Base-by-base conservation (phyloP, 2,797 vertebrate species). In the Liparis tanakae region DNA sequence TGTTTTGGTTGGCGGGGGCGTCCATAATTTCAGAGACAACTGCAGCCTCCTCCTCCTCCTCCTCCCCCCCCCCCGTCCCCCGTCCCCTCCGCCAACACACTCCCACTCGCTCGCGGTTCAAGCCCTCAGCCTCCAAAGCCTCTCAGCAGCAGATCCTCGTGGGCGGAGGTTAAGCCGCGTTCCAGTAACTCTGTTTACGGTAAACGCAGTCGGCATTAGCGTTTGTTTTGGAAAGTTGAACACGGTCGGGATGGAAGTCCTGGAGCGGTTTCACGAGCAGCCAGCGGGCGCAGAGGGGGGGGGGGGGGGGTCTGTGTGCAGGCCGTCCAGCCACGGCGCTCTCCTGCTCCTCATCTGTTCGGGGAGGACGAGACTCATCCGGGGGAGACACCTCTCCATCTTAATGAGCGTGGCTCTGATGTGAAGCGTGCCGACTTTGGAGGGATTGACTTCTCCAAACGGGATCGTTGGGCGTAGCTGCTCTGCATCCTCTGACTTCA, bases 201-300 rank as follows among this genome's bases (percentile, higher is more conserved):
- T 87, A 72, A 79, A 70, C 77, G 87, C 58, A 34, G 84, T 86
- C 87, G 85, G 82, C 78, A 87, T 91, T 91, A 90, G 89, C 84
- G 85, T 92, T 91, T 91, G 85, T 91, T 87, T 91, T 88, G 85
- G 84, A 85, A 83, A 87, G 76, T 87, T 79, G 89, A 81, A 86
- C 85, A 85, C 37, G 48, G 89, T 90, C 88, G 87, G 66, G 70
- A 20, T 72, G 56, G 79, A 78, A n/a, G 80, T 89, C 90, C 89
- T 82, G 78, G 82, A 88, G 87, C 89, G 87, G 81, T 92, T 90
- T 87, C 85, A 80, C 10, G 81, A 65, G 67, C 59, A 69, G 90
- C 87, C 85, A 86, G 84, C 51, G 46, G 86, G 86, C 79, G 78
- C 59, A 41, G 56, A 33, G 12, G n/a, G n/a, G n/a, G n/a, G n/a